Evolutionary conservation across 2,888 invertebrate species (phyloP), one percentile per base, ranked within the genome.

Genomic region (Eupsilia transversa): DNA sequence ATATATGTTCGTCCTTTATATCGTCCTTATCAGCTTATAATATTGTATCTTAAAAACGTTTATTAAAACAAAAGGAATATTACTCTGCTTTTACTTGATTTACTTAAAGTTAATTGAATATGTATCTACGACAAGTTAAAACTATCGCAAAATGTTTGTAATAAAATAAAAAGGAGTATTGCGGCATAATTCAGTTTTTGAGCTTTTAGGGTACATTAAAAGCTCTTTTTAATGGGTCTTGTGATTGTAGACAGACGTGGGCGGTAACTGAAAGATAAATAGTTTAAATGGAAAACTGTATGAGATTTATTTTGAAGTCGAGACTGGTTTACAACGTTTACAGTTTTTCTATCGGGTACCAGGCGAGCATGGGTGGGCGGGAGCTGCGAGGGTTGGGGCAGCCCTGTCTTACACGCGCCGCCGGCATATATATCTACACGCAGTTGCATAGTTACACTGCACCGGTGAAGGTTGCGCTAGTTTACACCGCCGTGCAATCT

Each of bases 351-450:
- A 82, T 85, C 77, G 85, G 85, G 84, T 94, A 95, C 96, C 85
- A 95, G 96, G 95, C 88, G 78, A 83, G 59, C 93, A 96, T 89
- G 75, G 86, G 84, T 72, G 82, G 86, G 77, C 69, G 84, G 86
- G 87, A 83, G 90, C 86, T 59, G 46, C 43, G 23, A 82, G 84
- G 84, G 87, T 86, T 64, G 78, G 83, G 84, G 79, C 81, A 92
- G 86, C 93, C 93, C 91, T 91, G 92, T 93, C 92, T 94, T 94
- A 93, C 94, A 94, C 94, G 93, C 91, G 94, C 91, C 89, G 84
- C 68, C 77, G 73, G 81, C 81, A 88, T 89, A 85, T 76, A 86
- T 85, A 90, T 76, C 76, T 79, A 81, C 70, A 84, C 82, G 87
- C 89, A 89, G 85, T 80, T 90, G 91, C 88, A 89, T 92, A 92